Base-by-base conservation (phyloP, 2,888 invertebrate genomes). In the Epinotia brunnichana region DNA sequence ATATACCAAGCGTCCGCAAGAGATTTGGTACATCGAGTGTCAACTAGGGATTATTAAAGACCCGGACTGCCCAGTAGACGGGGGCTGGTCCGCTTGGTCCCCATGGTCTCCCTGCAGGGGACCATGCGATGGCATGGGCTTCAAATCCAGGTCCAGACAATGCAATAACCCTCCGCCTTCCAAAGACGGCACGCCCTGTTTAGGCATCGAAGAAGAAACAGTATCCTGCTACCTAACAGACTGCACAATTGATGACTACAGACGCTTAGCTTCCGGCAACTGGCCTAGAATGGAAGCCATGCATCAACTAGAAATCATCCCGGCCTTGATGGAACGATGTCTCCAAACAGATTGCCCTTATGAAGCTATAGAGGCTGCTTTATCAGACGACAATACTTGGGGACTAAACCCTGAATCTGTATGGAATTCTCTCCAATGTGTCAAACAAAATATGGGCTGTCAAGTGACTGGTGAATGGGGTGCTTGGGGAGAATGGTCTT, bases 371-470 rank as follows among this genome's bases (percentile, higher is more conserved):
- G 86, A 90, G 76, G 85, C 83, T 3, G 87, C 87, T 21, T 78
- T 94, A 54, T 77, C 83, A 4, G 79, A 70, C 4, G 90, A 88
- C 68, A 91, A 88, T 75, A 90, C 86, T 15, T 94, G 89, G 94
- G 91, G 90, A 78, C 77, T 91, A 13, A 85, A 83, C 74, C 75
- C 91, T 4, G 93, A 91, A 80, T 77, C 82, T 0, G 72, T 91
- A 48, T 94, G 94, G 94, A 94, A 93, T 78, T 84, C 94, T 0
- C 81, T 94, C 39, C 91, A 88, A 73, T 94, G 94, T 75, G 90
- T 94, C 7, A 94, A 93, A 76, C 89, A 90, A 76, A 90, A 92
- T 78, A 79, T 92, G 59, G 94, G 94, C 1, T 94, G 94, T 78
- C 90, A 91, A 66, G 87, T 94, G 60, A 72, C 80, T 2, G 92